These are phyloP conservation scores for Lepus timidus DNA, from an alignment of 2,113 vertebrate species.

Conservation along the genomic window DNA sequence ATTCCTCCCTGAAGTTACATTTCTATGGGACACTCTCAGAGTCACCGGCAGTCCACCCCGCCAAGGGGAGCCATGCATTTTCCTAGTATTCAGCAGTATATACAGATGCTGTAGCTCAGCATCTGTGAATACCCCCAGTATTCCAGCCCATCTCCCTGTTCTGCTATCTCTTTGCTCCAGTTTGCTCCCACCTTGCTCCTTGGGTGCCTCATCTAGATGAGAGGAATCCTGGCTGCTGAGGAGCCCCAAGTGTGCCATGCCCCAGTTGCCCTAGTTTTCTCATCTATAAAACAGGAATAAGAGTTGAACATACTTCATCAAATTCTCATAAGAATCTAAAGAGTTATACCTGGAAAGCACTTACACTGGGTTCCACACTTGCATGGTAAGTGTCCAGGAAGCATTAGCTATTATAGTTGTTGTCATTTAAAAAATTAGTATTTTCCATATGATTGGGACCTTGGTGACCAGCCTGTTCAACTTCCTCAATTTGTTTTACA, in stretches of 20 bases:
- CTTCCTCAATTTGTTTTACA: slow-evolving; percentile 32
- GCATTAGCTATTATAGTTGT: neutral
- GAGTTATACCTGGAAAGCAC: neutral
- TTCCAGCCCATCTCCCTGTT: neutral
- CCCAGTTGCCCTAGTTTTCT: neutral
- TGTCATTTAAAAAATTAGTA: neutral
- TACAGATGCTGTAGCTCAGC: neutral
- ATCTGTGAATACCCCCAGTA: neutral
- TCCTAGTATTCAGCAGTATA: neutral
- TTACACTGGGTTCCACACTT: neutral
- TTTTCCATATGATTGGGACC: slow-evolving; percentile 1
- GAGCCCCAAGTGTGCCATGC: neutral
- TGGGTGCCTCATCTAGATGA: neutral
- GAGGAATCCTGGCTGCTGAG: neutral
- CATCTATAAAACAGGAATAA: neutral
- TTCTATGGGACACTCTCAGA: neutral
- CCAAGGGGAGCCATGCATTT: neutral
- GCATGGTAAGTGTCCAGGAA: neutral
- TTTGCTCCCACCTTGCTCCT: neutral
- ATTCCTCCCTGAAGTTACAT: neutral
- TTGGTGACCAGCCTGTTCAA: neutral
- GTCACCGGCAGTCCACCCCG: neutral
- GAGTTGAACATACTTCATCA: neutral
- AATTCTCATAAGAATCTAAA: neutral
- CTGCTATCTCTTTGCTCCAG: neutral